These are phyloP conservation scores for Erebia epiphron DNA, from an alignment of 2,888 invertebrate species.

Conservation along the genomic window DNA sequence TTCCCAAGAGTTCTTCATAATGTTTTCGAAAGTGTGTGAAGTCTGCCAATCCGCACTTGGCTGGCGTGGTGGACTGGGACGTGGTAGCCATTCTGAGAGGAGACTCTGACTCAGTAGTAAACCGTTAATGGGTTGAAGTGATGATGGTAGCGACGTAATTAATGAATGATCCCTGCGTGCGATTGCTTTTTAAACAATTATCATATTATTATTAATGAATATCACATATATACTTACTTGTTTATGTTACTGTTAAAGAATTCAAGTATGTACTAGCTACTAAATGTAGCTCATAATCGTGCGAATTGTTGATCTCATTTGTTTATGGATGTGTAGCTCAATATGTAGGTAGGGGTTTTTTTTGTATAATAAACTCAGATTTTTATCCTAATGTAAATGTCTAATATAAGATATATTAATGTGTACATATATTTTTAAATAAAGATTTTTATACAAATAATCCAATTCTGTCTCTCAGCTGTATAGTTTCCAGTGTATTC, in stretches of 20 bases:
- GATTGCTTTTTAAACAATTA: background rate
- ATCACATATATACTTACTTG: background rate
- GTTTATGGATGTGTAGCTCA: constrained; percentile 78
- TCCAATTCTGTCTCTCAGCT: constrained; percentile 68
- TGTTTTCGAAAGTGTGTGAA: too few relatives aligned
- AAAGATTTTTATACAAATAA: constrained; percentile 73
- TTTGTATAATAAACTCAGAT: constrained; percentile 63
- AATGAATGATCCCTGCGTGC: constrained; percentile 5
- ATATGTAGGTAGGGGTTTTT: constrained; percentile 70
- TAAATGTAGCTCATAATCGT: constrained; percentile 52
- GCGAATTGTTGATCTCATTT: constrained; percentile 81
- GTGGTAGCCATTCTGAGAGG: too few relatives aligned
- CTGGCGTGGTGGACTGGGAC: too few relatives aligned
- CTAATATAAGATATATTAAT: constrained; percentile 71
- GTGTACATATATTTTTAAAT: constrained; percentile 78
- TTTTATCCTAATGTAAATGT: constrained; percentile 71
- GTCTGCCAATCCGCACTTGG: too few relatives aligned
- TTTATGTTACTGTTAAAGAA: constrained; percentile 17
- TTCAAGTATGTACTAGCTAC: constrained; percentile 19
- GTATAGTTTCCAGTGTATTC: constrained; percentile 68
- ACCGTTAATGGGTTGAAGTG: too few relatives aligned
- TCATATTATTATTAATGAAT: background rate
- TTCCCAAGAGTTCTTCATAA: too few relatives aligned
- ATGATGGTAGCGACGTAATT: constrained; percentile 6
- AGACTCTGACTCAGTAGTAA: too few relatives aligned